Evolutionary conservation across 1,140 invertebrate genomes (phyloP).

Genomic region (Diabrotica undecimpunctata): DNA sequence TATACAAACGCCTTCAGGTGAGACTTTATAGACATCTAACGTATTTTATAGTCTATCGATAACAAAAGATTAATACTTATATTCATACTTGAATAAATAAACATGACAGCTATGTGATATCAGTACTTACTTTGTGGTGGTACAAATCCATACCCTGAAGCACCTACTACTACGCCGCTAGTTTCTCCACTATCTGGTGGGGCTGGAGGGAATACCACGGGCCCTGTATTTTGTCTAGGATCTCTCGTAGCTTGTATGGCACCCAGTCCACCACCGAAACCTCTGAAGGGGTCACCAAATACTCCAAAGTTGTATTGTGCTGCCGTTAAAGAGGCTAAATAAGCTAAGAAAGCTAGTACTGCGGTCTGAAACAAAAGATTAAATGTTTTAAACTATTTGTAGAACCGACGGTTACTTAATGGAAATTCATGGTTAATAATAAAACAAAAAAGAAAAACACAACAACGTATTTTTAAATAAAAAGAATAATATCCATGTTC

Average conservation of each 20-base stretch:
- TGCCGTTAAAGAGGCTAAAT: constrained; percentile 33
- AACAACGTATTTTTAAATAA: neutral
- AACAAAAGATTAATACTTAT: too few species aligned
- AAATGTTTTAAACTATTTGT: neutral
- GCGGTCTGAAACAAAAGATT: constrained; percentile 32
- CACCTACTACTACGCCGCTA: constrained; percentile 67
- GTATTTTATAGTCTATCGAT: too few species aligned
- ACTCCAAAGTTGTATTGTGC: constrained; percentile 33
- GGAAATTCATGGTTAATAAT: neutral
- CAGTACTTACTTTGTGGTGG: constrained; percentile 61
- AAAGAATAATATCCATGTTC: too few species aligned
- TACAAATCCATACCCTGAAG: constrained; percentile 71
- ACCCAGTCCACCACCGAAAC: constrained; percentile 35
- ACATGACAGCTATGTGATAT: neutral
- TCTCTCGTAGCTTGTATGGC: constrained; percentile 38
- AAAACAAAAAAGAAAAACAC: neutral
- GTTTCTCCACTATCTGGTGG: constrained; percentile 61
- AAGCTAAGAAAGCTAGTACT: constrained; percentile 35
- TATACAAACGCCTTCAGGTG: too few species aligned
- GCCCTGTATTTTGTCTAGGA: constrained; percentile 53
- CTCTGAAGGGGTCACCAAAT: constrained; percentile 31
- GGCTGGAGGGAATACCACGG: constrained; percentile 66
- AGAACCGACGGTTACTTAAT: neutral
- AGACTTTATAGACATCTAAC: too few species aligned
- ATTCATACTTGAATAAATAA: too few species aligned